Evolutionary conservation across 2,113 vertebrate species (phyloP).

Genomic region (Taxidea taxus): DNA sequence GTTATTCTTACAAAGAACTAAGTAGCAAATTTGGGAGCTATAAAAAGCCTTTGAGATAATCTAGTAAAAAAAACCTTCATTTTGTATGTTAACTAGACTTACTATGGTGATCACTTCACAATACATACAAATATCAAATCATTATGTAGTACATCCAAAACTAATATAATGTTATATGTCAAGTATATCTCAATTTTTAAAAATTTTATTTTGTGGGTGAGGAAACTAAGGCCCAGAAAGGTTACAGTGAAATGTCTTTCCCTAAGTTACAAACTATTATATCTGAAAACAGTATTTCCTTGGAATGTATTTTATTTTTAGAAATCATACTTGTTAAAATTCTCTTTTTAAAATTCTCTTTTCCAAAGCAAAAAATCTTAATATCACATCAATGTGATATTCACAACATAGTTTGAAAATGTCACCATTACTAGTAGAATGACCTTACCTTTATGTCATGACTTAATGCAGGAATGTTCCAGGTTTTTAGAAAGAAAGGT

Average conservation of each 20-base stretch:
- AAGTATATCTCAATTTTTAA: background rate
- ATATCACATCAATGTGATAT: background rate
- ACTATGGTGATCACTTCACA: background rate
- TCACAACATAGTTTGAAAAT: slow-evolving; percentile 3
- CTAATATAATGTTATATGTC: background rate
- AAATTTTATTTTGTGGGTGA: background rate
- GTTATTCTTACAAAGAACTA: background rate
- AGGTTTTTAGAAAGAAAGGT: background rate
- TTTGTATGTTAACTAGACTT: background rate
- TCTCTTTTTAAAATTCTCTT: slow-evolving; percentile 17
- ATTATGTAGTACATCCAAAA: background rate
- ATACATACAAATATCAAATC: background rate
- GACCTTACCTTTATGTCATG: background rate
- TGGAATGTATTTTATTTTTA: slow-evolving; percentile 32
- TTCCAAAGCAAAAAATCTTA: background rate
- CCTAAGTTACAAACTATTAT: background rate
- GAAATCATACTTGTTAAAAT: slow-evolving; percentile 17
- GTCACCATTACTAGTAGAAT: background rate
- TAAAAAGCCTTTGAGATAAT: background rate
- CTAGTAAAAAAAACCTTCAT: background rate
- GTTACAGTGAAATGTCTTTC: background rate
- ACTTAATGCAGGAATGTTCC: background rate
- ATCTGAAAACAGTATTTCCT: background rate
- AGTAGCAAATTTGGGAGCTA: background rate
- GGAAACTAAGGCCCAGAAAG: background rate